A percentile compares a stretch with the other conserved stretches of the same genome.
Conservation (phyloP, 1,140 invertebrate species). For the Bombus confusus region DNA sequence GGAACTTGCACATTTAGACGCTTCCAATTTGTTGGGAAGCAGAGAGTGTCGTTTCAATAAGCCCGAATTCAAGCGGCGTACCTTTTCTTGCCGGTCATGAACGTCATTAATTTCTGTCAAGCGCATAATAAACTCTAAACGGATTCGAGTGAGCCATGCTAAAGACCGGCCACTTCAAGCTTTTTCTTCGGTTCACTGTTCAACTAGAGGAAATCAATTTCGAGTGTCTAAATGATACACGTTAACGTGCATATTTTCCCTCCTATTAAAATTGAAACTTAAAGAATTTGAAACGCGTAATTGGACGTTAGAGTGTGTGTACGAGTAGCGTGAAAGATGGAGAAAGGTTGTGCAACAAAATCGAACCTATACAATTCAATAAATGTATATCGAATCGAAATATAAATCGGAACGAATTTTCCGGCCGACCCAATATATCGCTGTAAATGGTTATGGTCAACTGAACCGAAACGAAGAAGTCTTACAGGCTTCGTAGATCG, state of each 20-base stretch:
- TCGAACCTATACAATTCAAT: too few species aligned
- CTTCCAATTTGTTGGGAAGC: not conserved
- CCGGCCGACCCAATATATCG: too few species aligned
- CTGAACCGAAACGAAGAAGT: not conserved
- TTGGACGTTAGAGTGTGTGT: not conserved
- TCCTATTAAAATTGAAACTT: not conserved
- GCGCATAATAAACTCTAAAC: constrained; percentile 17
- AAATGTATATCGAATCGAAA: too few species aligned
- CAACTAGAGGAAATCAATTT: constrained; percentile 6
- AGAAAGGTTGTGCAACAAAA: too few species aligned
- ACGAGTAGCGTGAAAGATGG: too few species aligned
- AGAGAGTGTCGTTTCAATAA: not conserved
- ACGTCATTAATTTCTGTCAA: constrained; percentile 25
- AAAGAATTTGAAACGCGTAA: not conserved
- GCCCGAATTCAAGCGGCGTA: not conserved
- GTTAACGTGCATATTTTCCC: not conserved
- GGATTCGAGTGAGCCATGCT: constrained; percentile 9
- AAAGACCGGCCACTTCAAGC: constrained; percentile 1
- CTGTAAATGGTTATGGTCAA: too few species aligned
- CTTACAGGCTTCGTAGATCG: not conserved
- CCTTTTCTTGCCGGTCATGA: constrained; percentile 33
- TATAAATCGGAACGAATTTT: too few species aligned
- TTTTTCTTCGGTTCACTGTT: not conserved
- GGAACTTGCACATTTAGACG: not conserved
- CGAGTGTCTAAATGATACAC: not conserved